phyloP scores from a whole-genome alignment of 1,140 invertebrate genomes.

The Anoplophora glabripennis region DNA sequence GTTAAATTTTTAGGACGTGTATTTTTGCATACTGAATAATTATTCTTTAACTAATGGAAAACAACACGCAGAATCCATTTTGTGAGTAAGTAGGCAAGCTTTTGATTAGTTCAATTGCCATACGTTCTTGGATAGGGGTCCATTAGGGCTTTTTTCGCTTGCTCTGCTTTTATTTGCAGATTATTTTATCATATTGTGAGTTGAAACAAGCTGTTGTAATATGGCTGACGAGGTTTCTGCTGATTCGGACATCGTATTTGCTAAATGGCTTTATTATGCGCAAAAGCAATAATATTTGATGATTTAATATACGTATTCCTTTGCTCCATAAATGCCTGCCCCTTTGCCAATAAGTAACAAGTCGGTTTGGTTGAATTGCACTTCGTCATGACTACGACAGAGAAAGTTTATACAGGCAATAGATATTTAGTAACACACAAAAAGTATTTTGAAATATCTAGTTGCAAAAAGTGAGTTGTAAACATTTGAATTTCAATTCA shows the following conservation, averaged over 20 bases:
- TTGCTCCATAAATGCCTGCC: neutral
- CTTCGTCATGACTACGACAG: neutral
- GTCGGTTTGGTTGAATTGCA: neutral
- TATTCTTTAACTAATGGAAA: conserved; percentile 20
- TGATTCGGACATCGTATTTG: conserved; percentile 6
- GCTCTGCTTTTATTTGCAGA: conserved; percentile 25
- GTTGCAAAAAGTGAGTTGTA: too few relatives aligned
- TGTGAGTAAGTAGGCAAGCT: conserved; percentile 18
- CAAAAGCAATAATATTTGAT: conserved; percentile 4
- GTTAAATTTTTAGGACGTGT: conserved; percentile 18
- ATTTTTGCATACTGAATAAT: conserved; percentile 20
- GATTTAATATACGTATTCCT: conserved; percentile 1
- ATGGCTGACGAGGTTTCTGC: conserved; percentile 24
- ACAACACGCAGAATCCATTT: conserved; percentile 33
- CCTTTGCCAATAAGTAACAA: neutral
- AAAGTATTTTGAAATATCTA: too few relatives aligned
- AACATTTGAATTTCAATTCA: too few relatives aligned
- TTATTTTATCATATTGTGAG: conserved; percentile 27
- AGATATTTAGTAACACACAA: too few relatives aligned
- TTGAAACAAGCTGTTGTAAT: conserved; percentile 9
- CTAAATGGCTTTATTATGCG: conserved; percentile 8
- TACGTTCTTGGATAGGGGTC: neutral
- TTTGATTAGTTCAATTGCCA: conserved; percentile 30
- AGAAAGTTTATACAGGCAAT: too few relatives aligned
- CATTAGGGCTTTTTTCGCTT: conserved; percentile 29